These are phyloP conservation scores for Caenorhabditis macrosperma DNA, from an alignment of 2,888 invertebrate genomes.

Conservation along the genomic window DNA sequence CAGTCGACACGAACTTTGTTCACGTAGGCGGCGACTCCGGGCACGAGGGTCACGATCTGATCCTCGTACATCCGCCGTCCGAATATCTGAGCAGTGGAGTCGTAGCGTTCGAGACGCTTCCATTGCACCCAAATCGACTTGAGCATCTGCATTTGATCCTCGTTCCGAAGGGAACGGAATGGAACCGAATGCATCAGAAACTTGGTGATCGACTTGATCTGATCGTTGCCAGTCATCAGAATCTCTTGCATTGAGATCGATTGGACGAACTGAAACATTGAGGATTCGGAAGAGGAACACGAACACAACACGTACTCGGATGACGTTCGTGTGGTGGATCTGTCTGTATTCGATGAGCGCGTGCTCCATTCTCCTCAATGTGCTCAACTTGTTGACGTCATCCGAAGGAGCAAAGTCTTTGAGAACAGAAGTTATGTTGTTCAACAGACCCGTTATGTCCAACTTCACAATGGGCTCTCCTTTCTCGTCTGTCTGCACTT, in stretches of 20 bases:
- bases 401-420: conserved; percentile 29
- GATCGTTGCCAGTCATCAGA: conserved; percentile 37
- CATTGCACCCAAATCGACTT: conserved; percentile 62
- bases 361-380: conserved; percentile 41
- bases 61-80: conserved; percentile 49
- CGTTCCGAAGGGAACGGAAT: conserved; percentile 37
- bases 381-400: conserved; percentile 7
- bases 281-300: not conserved
- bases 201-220: conserved; percentile 58
- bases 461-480: conserved; percentile 52
- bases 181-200: conserved; percentile 58
- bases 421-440: conserved; percentile 37
- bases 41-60: conserved; percentile 46
- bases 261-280: conserved; percentile 39
- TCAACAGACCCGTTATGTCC: conserved; percentile 51
- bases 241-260: conserved; percentile 42
- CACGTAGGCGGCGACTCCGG: conserved; percentile 33
- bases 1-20: conserved; percentile 37
- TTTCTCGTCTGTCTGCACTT: conserved; percentile 43
- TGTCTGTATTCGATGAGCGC: conserved; percentile 42
- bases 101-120: conserved; percentile 56
- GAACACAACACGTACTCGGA: conserved; percentile 12
- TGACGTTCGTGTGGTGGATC: conserved; percentile 38
- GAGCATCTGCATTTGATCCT: conserved; percentile 57
- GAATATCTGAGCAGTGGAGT: conserved; percentile 54